Conservation (phyloP, 2,888 invertebrate species). For the Neoitamus cyanurus region DNA sequence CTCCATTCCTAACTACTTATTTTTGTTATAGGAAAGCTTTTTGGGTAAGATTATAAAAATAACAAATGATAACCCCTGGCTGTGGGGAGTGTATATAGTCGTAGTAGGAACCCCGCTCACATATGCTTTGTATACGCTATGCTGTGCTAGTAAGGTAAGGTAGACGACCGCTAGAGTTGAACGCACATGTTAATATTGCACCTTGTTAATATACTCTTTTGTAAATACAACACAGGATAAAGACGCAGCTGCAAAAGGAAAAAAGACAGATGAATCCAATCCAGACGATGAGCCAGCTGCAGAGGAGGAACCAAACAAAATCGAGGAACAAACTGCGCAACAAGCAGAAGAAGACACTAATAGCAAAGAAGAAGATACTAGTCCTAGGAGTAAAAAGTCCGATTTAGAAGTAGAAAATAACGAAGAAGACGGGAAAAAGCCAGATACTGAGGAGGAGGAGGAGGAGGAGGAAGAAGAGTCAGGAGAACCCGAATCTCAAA, state of each 20-base stretch:
- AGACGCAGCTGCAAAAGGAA: slow-evolving; percentile 69
- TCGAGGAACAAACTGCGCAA: slow-evolving; percentile 57
- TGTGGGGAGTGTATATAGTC: slow-evolving; percentile 88
- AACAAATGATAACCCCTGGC: slow-evolving; percentile 88
- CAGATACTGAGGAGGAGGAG: background rate
- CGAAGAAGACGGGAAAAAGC: slow-evolving; percentile 52
- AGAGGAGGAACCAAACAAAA: background rate
- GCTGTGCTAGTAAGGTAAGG: slow-evolving; percentile 71
- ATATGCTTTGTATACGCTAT: slow-evolving; percentile 84
- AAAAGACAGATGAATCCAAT: slow-evolving; percentile 78
- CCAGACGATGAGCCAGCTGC: slow-evolving; percentile 69
- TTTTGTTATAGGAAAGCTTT: slow-evolving; percentile 77
- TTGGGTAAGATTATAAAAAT: slow-evolving; percentile 80
- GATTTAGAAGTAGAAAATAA: slow-evolving; percentile 63
- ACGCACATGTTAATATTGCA: background rate
- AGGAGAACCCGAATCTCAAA: background rate
- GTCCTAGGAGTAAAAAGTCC: slow-evolving; percentile 65
- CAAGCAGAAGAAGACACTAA: background rate
- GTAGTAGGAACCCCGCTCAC: slow-evolving; percentile 83
- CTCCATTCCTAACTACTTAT: background rate
- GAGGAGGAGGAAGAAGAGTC: background rate
- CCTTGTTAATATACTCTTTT: background rate
- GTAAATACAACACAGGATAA: slow-evolving; percentile 56
- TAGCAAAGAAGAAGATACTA: slow-evolving; percentile 53
- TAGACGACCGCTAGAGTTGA: slow-evolving; percentile 33